phyloP scores from a whole-genome alignment of 2,113 vertebrate species.

The Ciconia boyciana region DNA sequence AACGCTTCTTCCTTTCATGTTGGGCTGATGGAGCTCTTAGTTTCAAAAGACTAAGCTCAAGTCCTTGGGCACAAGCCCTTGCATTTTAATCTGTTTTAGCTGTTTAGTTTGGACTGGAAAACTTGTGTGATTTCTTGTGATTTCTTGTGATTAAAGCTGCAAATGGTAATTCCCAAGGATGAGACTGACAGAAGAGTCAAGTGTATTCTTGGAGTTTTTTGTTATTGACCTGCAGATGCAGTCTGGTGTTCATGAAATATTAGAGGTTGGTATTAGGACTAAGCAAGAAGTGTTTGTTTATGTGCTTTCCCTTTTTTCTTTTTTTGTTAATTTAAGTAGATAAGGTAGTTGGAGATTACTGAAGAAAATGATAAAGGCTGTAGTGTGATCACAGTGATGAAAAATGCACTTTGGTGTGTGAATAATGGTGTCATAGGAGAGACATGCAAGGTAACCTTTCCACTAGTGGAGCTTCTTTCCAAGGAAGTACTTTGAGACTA shows the following conservation, averaged over 20 bases:
- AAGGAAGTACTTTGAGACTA: not conserved
- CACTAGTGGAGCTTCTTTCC: not conserved
- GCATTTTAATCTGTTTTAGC: not conserved
- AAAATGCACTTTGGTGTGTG: not conserved
- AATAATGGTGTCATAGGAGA: not conserved
- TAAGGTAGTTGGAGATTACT: not conserved
- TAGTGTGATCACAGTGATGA: not conserved
- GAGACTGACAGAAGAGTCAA: not conserved
- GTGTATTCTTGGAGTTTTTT: not conserved
- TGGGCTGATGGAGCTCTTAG: not conserved
- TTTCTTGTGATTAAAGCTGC: not conserved
- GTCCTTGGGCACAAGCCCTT: not conserved
- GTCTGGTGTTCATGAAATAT: not conserved
- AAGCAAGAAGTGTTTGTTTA: not conserved
- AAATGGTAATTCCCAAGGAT: not conserved
- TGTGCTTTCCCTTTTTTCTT: not conserved
- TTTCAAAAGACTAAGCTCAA: not conserved
- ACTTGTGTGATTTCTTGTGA: not conserved
- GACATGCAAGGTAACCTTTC: not conserved
- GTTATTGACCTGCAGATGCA: not conserved
- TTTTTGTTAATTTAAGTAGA: not conserved
- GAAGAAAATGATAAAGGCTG: not conserved
- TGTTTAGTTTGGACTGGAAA: not conserved
- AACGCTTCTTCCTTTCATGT: not conserved
- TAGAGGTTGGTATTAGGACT: not conserved